These are phyloP conservation scores for Crenuchus spilurus DNA, from an alignment of 2,797 vertebrate genomes.

Conservation along the genomic window DNA sequence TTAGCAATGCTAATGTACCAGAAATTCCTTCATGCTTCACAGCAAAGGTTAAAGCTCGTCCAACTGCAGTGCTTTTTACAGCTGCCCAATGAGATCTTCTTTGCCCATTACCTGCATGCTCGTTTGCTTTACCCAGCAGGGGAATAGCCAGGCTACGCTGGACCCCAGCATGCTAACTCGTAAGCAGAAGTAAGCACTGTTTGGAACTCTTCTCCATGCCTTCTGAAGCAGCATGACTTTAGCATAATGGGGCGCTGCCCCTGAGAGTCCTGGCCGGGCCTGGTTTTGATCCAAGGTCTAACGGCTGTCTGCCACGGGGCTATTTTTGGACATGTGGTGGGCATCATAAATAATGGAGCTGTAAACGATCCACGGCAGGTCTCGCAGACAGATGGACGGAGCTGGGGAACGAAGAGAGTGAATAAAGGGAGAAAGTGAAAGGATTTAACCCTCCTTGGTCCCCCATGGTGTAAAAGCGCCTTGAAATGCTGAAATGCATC, in stretches of 20 bases:
- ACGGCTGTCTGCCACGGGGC: slow-evolving; percentile 51
- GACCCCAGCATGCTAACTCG: slow-evolving; percentile 28
- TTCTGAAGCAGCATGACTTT: slow-evolving; percentile 45
- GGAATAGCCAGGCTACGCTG: slow-evolving; percentile 61
- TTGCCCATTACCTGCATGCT: slow-evolving; percentile 73
- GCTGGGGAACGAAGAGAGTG: slow-evolving; percentile 26
- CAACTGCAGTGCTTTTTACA: slow-evolving; percentile 64
- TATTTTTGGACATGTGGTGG: slow-evolving; percentile 56
- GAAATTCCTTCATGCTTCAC: slow-evolving; percentile 65
- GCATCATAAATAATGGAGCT: slow-evolving; percentile 60
- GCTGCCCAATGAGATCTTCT: slow-evolving; percentile 65
- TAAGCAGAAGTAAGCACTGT: slow-evolving; percentile 36
- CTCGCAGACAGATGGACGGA: slow-evolving; percentile 47
- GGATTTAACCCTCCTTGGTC: background rate
- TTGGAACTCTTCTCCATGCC: slow-evolving; percentile 35
- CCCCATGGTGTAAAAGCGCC: no score
- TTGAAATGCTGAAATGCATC: no score
- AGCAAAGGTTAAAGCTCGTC: slow-evolving; percentile 70
- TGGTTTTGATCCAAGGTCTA: slow-evolving; percentile 49
- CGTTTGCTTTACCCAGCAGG: slow-evolving; percentile 69
- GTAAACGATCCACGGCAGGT: slow-evolving; percentile 53
- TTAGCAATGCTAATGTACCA: slow-evolving; percentile 63
- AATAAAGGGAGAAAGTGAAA: slow-evolving; percentile 60
- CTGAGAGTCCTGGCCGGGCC: slow-evolving; percentile 31
- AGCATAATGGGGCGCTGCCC: slow-evolving; percentile 71